phyloP scores from a whole-genome alignment of 2,797 vertebrate genomes.

The Pelobates cultripes region DNA sequence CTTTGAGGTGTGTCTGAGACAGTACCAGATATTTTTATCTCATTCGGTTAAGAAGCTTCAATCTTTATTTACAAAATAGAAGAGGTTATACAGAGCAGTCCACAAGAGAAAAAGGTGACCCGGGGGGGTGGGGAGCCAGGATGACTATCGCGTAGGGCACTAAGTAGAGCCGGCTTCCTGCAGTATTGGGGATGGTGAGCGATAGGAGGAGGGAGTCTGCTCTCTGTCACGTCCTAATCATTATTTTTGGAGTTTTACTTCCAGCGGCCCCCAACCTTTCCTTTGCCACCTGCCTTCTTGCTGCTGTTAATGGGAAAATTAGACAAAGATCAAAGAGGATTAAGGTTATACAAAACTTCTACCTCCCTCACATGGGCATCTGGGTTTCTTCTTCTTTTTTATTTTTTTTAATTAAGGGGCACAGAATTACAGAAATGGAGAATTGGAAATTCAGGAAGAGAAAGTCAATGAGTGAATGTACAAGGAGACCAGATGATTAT shows the following conservation, averaged over 20 bases:
- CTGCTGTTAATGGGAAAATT: constrained; percentile 85
- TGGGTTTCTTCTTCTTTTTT: too few species aligned
- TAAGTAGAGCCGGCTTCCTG: constrained; percentile 57
- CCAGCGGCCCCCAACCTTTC: constrained; percentile 90
- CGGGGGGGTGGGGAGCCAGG: constrained; percentile 38
- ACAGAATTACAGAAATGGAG: too few species aligned
- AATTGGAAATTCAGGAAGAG: too few species aligned
- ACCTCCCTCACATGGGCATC: neutral
- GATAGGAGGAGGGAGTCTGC: constrained; percentile 56
- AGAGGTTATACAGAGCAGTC: constrained; percentile 62
- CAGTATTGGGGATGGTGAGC: constrained; percentile 48
- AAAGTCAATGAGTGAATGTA: too few species aligned
- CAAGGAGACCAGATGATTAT: too few species aligned
- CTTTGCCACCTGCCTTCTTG: constrained; percentile 86
- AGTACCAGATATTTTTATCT: constrained; percentile 14
- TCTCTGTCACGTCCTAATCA: constrained; percentile 42
- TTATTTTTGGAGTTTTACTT: constrained; percentile 76
- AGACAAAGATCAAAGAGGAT: constrained; percentile 40
- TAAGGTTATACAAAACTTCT: neutral
- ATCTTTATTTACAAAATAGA: constrained; percentile 86
- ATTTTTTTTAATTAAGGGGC: too few species aligned
- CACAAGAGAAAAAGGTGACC: constrained; percentile 56
- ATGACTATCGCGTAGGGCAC: constrained; percentile 25
- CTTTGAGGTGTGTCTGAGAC: neutral
- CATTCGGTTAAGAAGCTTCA: constrained; percentile 64